Base-by-base conservation (phyloP, 35 echinoderm and acorn worm genomes). In the Apostichopus japonicus region DNA sequence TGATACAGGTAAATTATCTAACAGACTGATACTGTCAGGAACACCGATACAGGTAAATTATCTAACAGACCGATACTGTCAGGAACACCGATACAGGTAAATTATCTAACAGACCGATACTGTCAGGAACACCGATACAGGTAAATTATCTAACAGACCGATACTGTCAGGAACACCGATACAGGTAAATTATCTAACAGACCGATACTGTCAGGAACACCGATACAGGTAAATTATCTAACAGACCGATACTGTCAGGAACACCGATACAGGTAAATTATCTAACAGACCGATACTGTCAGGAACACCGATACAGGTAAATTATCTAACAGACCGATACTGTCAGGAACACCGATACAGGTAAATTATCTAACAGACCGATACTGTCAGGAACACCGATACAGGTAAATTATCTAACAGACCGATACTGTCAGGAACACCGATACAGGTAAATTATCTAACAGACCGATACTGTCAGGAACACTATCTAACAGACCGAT, bases 71-170 rank as follows among this genome's bases (percentile, higher is more conserved):
- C 96, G 53, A 99, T 99, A 23, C 92, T 99, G 2, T 94, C 95
- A 56, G 97, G 97, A 23, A 99, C 97, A 58, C 97, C 97, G 6
- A 99, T 99, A 88, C 97, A 99, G 93, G 97, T 99, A 92, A 89
- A 67, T 33, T 33, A 33, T 33, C 27, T 33, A 33, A 99, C 54
- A 91, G 97, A 89, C 93, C 95, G 53, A 99, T 99, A 24, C 90
- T 99, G 1, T 95, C 95, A 57, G 97, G 97, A 25, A 99, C 97
- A 65, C 97, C 97, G 7, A 99, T 99, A 89, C 97, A 99, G 93
- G 95, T 99, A 93, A 90, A 17, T 13, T n/a, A 7, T 73, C 0
- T 19, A 19, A 73, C 11, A 59, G 57, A 5, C 57, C 5, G 27
- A 33, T 33, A 33, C 27, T 33, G 27, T 44, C 33, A 44, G 33